These are phyloP conservation scores for Amphiduros pacificus DNA, from an alignment of 2,888 invertebrate species.

Conservation along the genomic window DNA sequence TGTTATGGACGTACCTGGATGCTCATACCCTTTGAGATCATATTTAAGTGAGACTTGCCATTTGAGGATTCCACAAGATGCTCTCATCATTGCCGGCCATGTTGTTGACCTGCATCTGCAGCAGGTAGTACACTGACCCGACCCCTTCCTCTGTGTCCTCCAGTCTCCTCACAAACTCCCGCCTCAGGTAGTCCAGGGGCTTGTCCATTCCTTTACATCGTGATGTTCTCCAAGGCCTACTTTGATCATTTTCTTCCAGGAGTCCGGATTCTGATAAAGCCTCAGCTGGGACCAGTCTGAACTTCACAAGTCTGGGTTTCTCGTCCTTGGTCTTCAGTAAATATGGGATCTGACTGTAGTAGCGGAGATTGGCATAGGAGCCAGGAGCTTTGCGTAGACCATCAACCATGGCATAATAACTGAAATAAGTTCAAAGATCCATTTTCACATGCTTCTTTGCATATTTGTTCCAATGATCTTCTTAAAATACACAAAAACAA, in stretches of 20 bases:
- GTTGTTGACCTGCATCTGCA: slow-evolving; percentile 26
- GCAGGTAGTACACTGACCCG: too few relatives aligned
- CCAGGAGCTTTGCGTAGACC: slow-evolving; percentile 26
- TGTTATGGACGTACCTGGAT: too few relatives aligned
- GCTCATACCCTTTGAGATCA: too few relatives aligned
- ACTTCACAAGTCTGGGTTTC: slow-evolving; percentile 20
- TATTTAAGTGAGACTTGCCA: slow-evolving; percentile 10
- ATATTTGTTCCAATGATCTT: background rate
- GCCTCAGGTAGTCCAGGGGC: slow-evolving; percentile 26
- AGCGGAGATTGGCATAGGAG: slow-evolving; percentile 28
- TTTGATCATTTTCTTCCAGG: slow-evolving; percentile 22
- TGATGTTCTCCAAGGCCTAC: slow-evolving; percentile 4
- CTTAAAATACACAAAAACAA: background rate
- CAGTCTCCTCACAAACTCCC: slow-evolving; percentile 24
- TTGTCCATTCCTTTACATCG: slow-evolving; percentile 2
- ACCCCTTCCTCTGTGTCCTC: too few relatives aligned
- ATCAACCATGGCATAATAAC: slow-evolving; percentile 30
- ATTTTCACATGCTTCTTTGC: background rate
- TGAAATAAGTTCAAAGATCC: slow-evolving; percentile 2
- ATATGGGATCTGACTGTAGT: slow-evolving; percentile 32
- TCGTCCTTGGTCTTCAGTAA: slow-evolving; percentile 22
- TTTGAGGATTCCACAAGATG: slow-evolving; percentile 31
- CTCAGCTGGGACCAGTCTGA: slow-evolving; percentile 27
- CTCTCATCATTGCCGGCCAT: slow-evolving; percentile 13
- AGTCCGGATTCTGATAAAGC: slow-evolving; percentile 24